A percentile compares a stretch with the other conserved stretches of the same genome.
These are phyloP conservation scores for Pachliopta kotzebuea DNA, from an alignment of 2,888 invertebrate genomes.

Conservation along the genomic window DNA sequence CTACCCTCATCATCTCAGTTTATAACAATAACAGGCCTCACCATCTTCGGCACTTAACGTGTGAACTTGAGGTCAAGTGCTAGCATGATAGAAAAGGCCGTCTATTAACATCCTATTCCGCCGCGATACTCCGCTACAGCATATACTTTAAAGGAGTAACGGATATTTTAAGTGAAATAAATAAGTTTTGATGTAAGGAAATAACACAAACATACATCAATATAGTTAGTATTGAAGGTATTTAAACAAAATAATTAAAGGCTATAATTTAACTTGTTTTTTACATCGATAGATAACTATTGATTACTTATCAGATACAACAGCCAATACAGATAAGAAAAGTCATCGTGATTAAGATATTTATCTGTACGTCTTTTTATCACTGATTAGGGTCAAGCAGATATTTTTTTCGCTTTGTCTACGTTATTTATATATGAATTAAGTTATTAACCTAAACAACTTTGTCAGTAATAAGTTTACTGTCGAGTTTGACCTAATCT, in stretches of 20 bases:
- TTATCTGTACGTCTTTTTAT: background rate
- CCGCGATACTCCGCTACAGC: no score
- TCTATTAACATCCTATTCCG: no score
- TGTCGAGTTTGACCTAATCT: constrained; percentile 17
- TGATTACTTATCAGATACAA: constrained; percentile 1
- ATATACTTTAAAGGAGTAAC: no score
- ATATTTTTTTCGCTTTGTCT: constrained; percentile 12
- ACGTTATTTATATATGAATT: constrained; percentile 20
- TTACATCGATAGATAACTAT: background rate
- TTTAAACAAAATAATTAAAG: background rate
- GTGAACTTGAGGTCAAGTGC: no score
- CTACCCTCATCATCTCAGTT: no score
- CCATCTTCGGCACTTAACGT: no score
- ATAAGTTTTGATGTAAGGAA: background rate
- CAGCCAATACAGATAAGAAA: constrained; percentile 1
- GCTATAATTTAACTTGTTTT: background rate
- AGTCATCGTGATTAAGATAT: constrained; percentile 14
- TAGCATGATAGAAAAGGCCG: no score
- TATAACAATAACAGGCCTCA: no score
- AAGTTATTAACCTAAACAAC: constrained; percentile 23
- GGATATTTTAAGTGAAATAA: background rate
- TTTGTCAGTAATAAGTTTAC: constrained; percentile 15
- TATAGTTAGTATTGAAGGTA: background rate
- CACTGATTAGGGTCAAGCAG: constrained; percentile 20
- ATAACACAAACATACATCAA: background rate